Base-by-base conservation (phyloP, 2,113 vertebrate species). In the Geococcyx californianus region DNA sequence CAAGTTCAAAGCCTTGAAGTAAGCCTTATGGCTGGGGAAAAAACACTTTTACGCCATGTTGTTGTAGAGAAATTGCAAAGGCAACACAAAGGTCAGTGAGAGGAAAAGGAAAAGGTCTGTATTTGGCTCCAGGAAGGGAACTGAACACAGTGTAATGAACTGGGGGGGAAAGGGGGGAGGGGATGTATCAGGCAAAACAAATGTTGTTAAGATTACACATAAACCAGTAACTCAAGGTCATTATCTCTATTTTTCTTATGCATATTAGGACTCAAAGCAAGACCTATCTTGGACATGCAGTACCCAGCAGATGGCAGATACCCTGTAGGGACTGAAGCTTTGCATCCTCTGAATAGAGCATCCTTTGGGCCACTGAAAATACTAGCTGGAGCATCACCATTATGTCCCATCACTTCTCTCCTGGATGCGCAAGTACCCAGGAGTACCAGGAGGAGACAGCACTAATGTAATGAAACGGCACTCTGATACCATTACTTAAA, bases 81-180 rank as follows among this genome's bases (percentile, higher is more conserved):
- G 68, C 33, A 75, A 63, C 23, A 44, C 45, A 92, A 93, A 92
- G 80, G 76, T 90, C 87, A 94, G n/a, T 8, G 31, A 66, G 29
- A 79, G 75, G 89, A 95, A 91, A 66, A 89, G 77, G 81, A 60
- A 89, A 59, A 94, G 44, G 47, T 84, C 66, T 94, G 24, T 91
- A 79, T 87, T 84, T 84, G 80, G 69, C 81, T 82, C 21, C 69
- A 60, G 96, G 91, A 94, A 87, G 60, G 49, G 40, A 91, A 68
- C 49, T 36, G 86, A 85, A 95, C 68, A 69, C 8, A 13, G 56
- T 67, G 60, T 78, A 78, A 93, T 63, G 44, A 89, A 70, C 42
- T 26, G 44, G 17, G 56, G 38, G 6, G 36, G 7, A n/a, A n/a
- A n/a, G 17, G 20, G 44, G n/a, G 21, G 21, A 24, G 47, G 12